Evolutionary conservation across 1,140 invertebrate genomes (phyloP), one percentile per base, ranked within the genome.

Genomic region (Amyelois transitella): DNA sequence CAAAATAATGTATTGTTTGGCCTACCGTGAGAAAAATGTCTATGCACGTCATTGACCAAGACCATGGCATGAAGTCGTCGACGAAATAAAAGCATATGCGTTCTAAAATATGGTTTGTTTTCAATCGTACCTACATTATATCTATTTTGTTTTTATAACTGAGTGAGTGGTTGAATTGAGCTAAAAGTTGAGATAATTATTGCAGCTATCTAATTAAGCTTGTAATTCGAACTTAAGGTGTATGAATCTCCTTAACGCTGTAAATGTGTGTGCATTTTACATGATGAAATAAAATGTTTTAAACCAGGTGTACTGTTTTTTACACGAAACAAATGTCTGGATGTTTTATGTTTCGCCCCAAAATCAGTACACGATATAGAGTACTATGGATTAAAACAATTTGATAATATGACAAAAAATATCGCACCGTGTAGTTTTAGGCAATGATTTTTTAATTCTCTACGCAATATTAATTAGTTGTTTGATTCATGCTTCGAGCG

Each of bases 401-500:
- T n/a, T n/a, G n/a, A 44, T 52, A 64, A 57, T 51, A 51, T 66
- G 67, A 58, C 64, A 51, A 58, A 70, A 69, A 59, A 55, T 68
- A 67, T 76, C 63, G 77, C 80, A 81, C 75, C 67, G 57, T 69
- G 66, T 83, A 84, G 77, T 53, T 62, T 12, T 48, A 48, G 19
- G 19, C 76, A 72, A 72, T 56, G 43, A 52, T 80, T 75, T 81
- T 76, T 59, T 83, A 21, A 82, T 69, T 71, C 62, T 75, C 62
- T 64, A 59, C 54, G 54, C 67, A 72, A 68, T 67, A 68, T 62
- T 57, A 71, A 69, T 77, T 73, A 75, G 71, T 60, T 69, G 60
- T 73, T 72, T n/a, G n/a, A n/a, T n/a, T 65, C 56, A 68, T 75
- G 78, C 81, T 88, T 86, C 76, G 78, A 76, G 79, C 80, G 67